Base-by-base conservation (phyloP, 1,140 invertebrate genomes). In the Drosophila suzukii region DNA sequence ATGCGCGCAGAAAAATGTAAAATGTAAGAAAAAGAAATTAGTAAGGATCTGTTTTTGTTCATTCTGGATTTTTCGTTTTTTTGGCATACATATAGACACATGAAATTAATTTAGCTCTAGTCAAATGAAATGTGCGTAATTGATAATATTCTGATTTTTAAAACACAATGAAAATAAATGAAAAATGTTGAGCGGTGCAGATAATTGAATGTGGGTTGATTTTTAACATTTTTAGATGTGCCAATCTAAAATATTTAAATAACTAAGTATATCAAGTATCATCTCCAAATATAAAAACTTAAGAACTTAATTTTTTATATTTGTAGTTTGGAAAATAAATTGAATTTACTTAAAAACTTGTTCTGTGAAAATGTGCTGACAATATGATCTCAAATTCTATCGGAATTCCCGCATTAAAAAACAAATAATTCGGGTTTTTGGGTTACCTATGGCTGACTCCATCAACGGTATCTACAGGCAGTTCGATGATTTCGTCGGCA, bases 21-120 rank as follows among this genome's bases (percentile, higher is more conserved):
- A 83, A 83, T 81, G 88, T 90, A 90, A 83, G 67, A 90, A 83
- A 83, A 90, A 88, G 38, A 90, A 89, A 89, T 89, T 89, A 89
- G 84, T 89, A 84, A 84, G 67, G 85, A 75, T 80, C 39, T 58
- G 57, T 60, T 59, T 41, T 65, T 36, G 24, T 43, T 58, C 38
- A 53, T 53, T 50, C 59, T 36, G 13, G 32, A 20, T 63, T 66
- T 46, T 59, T 55, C 11, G 20, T 58, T 50, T 50, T 50, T 71
- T 57, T 30, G 30, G 13, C 13, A 38, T 55, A 57, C 34, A 53
- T 34, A 43, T 24, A 75, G 56, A 56, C 24, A 44, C 36, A 34
- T 75, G 34, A 6, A 36, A 41, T 44, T 66, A 20, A 55, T 49
- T 66, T 54, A 10, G 12, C 10, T 41, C 30, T 58, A 41, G 34